Evolutionary conservation across 2,113 vertebrate genomes (phyloP).

Genomic region (Lagenorhynchus albirostris): DNA sequence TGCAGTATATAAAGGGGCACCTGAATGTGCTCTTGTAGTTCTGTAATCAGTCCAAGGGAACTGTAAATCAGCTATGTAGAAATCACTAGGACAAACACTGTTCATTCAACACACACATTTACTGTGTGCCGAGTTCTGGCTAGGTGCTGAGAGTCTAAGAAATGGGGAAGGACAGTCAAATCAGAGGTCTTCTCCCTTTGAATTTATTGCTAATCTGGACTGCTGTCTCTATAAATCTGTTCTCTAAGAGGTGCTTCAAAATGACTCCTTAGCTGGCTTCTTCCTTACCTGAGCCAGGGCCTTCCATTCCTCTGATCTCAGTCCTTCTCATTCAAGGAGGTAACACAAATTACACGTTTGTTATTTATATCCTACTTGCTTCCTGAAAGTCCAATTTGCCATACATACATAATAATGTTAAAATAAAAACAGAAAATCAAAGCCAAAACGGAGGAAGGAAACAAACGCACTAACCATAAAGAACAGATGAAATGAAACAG

Average conservation of each 20-base stretch:
- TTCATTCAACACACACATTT: background rate
- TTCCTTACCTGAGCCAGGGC: background rate
- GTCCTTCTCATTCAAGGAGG: background rate
- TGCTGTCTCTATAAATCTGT: background rate
- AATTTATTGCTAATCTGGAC: background rate
- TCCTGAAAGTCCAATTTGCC: conserved; percentile 26
- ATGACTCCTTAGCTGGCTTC: background rate
- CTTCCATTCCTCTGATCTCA: background rate
- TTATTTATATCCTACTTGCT: conserved; percentile 2
- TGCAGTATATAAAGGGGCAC: background rate
- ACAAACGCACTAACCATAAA: background rate
- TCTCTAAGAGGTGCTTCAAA: background rate
- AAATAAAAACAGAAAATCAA: conserved; percentile 25
- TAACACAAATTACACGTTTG: background rate
- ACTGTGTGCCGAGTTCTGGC: background rate
- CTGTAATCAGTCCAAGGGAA: background rate
- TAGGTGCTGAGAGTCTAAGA: background rate
- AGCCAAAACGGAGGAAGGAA: background rate
- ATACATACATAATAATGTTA: background rate
- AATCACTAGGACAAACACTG: background rate
- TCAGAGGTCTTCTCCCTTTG: background rate
- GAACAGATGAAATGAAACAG: background rate
- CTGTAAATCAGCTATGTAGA: background rate
- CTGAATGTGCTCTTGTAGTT: background rate
- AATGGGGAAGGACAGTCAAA: background rate